Evolutionary conservation across 1,140 invertebrate species (phyloP), one percentile per base, ranked within the genome.

Genomic region (Maniola jurtina): DNA sequence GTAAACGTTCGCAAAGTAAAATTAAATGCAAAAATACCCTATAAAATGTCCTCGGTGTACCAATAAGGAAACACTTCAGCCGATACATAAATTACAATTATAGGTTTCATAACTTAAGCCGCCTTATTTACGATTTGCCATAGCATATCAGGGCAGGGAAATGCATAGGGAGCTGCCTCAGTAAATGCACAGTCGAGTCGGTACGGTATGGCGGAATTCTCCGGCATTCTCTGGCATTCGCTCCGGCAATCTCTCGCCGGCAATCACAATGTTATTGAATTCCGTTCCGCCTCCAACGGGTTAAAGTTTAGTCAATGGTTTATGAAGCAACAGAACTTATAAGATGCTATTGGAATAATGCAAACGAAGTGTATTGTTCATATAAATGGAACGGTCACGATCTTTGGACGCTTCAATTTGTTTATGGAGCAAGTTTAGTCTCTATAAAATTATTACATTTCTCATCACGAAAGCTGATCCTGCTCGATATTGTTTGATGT

Each of bases 1-100:
- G 15, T 52, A 52, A 52, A 52, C 48, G 48, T 52, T 16, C 10
- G 48, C 15, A 25, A 52, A 4, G 48, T 16, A 52, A 25, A 52
- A 52, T 52, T 52, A 25, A 15, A 52, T 52, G 48, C 48, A 52
- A 16, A 52, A 52, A 52, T 52, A 52, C 15, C 6, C 14, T 16
- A 25, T 61, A 52, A 57, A 57, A 38, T 47, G 59, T 48, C 45
- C 13, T 35, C 59, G 7, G 48, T 36, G 36, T 36, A 47, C 48
- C 33, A 52, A 61, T 61, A 47, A 61, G 59, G 33, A 50, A 15
- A 52, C 48, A 52, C 48, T 52, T 52, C 48, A 52, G 14, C 15
- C 48, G 15, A 48, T 62, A 67, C 68, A 76, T 77, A 77, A 77
- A 77, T 77, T 72, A 75, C 72, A 77, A 77, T 77, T 77, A 77